Base-by-base conservation (phyloP, 2,888 invertebrate species). In the Netelia virgata region DNA sequence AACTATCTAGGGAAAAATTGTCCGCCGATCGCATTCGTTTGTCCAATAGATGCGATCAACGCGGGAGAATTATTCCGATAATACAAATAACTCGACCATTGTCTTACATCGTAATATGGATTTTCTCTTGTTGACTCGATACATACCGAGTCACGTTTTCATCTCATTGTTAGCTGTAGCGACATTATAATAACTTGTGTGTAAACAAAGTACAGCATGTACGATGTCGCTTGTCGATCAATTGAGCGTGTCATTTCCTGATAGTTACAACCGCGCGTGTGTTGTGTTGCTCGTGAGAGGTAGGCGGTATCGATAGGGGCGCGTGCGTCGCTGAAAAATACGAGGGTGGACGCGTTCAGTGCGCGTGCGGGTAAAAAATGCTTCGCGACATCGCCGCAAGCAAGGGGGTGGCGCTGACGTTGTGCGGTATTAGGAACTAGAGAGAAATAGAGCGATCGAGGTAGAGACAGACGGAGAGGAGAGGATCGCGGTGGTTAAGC, bases 281-380 rank as follows among this genome's bases (percentile, higher is more conserved):
- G 57, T 57, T 9, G 59, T 61, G 28, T 61, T 16, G 57, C 11
- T 36, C 6, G 36, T 36, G 6, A 36, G 14, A 61, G 59, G 23
- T 16, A 11, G 55, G 57, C 57, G 57, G 18, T 61, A 20, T 55
- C 55, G 55, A 55, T 18, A 55, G 55, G 55, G 61, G 70, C 41
- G 79, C 20, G 55, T 59, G 75, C 63, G 79, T 59, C 70, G 16
- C 20, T 0, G 3, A 18, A 14, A 23, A 43, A 53, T 28, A 1
- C 61, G 69, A 20, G 69, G 66, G 68, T 75, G 69, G 14, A 36
- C 59, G 55, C 5, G 20, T 41, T 5, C 10, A 68, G 66, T 68
- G 80, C 77, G 84, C 84, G 28, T 84, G 84, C 84, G 84, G 76
- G 28, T 36, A 57, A 16, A 68, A 43, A 66, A 74, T 43, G 16